These are phyloP conservation scores for Dascillus cervinus DNA, from an alignment of 2,888 invertebrate genomes.

Conservation along the genomic window DNA sequence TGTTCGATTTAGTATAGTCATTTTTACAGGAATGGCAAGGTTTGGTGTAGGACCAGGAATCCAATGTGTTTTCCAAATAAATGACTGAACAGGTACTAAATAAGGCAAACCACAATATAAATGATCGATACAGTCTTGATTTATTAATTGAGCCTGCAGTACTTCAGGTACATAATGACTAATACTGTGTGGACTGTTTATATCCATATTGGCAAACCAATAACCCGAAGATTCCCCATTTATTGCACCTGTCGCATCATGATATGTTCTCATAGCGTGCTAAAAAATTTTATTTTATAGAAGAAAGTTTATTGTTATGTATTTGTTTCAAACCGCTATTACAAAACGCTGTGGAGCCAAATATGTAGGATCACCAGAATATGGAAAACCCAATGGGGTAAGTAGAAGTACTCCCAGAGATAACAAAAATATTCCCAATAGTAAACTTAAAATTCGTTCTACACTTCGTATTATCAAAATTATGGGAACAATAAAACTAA, in stretches of 20 bases:
- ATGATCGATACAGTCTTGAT: constrained; percentile 52
- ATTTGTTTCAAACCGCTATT: constrained; percentile 52
- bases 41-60: constrained; percentile 49
- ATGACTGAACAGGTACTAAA: constrained; percentile 63
- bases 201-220: constrained; percentile 71
- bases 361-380: constrained; percentile 53
- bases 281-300: constrained; percentile 30
- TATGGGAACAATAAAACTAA: constrained; percentile 44
- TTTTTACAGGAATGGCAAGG: constrained; percentile 43
- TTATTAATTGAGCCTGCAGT: constrained; percentile 40
- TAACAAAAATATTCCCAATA: constrained; percentile 47
- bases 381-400: constrained; percentile 68
- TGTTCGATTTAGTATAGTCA: constrained; percentile 42
- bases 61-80: constrained; percentile 59
- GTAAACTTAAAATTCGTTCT: constrained; percentile 45
- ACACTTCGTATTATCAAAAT: constrained; percentile 43
- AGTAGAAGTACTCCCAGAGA: constrained; percentile 51
- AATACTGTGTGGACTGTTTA: constrained; percentile 59
- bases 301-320: background rate
- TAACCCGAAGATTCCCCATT: constrained; percentile 49
- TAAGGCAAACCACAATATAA: constrained; percentile 76
- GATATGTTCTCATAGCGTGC: constrained; percentile 57
- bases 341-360: constrained; percentile 69
- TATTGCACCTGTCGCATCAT: constrained; percentile 44
- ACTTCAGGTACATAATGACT: constrained; percentile 49